phyloP scores from a whole-genome alignment of 1,140 invertebrate species.

The Magallana gigas region DNA sequence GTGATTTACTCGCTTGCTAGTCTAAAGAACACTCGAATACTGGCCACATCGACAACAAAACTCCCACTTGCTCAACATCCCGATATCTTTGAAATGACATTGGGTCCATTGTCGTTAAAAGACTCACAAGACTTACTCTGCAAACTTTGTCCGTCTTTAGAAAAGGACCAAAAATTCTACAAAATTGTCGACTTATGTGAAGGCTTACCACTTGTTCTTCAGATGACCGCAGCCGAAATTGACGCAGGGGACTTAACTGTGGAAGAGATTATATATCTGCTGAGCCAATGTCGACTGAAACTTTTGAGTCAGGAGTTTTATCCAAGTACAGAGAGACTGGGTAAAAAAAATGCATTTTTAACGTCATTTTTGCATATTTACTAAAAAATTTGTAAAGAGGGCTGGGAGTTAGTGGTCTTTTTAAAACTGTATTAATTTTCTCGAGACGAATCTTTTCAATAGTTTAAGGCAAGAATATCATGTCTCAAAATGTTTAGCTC shows the following conservation, averaged over 20 bases:
- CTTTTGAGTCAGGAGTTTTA: constrained; percentile 46
- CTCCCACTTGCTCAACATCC: background rate
- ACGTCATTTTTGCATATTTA: too few relatives aligned
- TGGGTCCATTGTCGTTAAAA: background rate
- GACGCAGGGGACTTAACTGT: constrained; percentile 41
- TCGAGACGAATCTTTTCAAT: too few relatives aligned
- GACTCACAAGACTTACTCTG: constrained; percentile 41
- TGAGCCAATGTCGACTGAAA: constrained; percentile 45
- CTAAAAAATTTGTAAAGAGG: too few relatives aligned
- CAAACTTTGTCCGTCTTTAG: constrained; percentile 43
- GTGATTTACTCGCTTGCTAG: background rate
- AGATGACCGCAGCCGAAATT: constrained; percentile 45
- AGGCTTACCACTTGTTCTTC: constrained; percentile 49
- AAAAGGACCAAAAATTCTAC: constrained; percentile 36
- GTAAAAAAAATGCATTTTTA: constrained; percentile 6
- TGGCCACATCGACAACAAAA: background rate
- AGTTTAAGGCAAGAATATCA: too few relatives aligned
- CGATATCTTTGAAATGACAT: background rate
- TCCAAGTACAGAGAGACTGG: constrained; percentile 42
- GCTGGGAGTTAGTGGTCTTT: too few relatives aligned
- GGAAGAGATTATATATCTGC: constrained; percentile 20
- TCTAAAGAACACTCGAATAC: background rate
- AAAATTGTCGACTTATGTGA: constrained; percentile 47
- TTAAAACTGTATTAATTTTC: too few relatives aligned
- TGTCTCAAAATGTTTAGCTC: too few relatives aligned